Evolutionary conservation across 1,140 invertebrate species (phyloP).

Genomic region (Elysia chlorotica): DNA sequence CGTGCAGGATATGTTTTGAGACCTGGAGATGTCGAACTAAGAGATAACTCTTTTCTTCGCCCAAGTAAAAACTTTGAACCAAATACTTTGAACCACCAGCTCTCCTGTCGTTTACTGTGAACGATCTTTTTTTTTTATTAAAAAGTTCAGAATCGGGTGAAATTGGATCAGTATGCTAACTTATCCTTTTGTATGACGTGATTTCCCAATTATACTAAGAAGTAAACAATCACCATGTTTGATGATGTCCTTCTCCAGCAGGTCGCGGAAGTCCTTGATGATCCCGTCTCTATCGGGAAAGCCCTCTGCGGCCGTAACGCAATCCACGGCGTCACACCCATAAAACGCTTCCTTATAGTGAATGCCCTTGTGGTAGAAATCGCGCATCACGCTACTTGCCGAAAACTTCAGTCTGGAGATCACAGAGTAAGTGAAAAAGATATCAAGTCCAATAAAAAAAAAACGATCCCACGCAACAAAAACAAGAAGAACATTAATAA

Average conservation of each 20-base stretch:
- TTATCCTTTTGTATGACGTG: no score
- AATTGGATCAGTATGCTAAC: no score
- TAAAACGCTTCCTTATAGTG: slow-evolving; percentile 40
- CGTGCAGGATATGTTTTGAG: no score
- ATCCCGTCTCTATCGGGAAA: slow-evolving; percentile 32
- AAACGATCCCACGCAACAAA: neutral
- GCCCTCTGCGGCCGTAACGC: slow-evolving; percentile 15
- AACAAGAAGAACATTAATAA: no score
- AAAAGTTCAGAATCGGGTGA: no score
- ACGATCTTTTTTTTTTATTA: no score
- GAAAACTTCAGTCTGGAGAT: slow-evolving; percentile 17
- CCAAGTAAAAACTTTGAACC: no score
- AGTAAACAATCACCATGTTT: slow-evolving; percentile 42
- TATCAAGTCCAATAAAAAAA: neutral
- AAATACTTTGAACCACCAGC: no score
- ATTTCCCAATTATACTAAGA: no score
- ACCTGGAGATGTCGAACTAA: no score
- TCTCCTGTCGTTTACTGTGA: no score
- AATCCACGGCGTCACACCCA: slow-evolving; percentile 42
- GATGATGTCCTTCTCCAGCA: slow-evolving; percentile 47
- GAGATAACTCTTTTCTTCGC: no score
- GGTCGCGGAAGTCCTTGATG: slow-evolving; percentile 33
- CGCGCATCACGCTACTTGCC: slow-evolving; percentile 29
- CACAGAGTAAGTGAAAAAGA: neutral
- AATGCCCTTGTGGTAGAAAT: slow-evolving; percentile 36